These are phyloP conservation scores for Sebastes matsubarae DNA, from an alignment of 2,797 vertebrate genomes.

Conservation along the genomic window DNA sequence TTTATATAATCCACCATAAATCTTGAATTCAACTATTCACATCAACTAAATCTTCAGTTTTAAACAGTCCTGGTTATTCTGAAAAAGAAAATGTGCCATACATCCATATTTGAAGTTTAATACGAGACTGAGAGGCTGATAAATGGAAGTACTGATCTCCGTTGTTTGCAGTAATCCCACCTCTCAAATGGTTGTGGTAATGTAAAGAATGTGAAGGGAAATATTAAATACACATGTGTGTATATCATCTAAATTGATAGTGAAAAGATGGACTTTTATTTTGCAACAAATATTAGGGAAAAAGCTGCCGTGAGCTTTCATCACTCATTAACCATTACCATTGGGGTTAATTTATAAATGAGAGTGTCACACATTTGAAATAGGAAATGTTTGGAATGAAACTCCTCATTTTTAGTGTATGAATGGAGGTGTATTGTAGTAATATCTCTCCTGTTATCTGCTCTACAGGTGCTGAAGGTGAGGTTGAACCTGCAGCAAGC, in stretches of 20 bases:
- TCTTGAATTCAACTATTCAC: not conserved
- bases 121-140: not conserved
- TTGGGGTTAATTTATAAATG: not conserved
- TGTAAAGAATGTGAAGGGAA: not conserved
- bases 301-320: not conserved
- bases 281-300: not conserved
- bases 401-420: not conserved
- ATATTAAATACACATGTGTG: not conserved
- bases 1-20: not conserved
- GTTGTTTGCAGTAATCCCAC: not conserved
- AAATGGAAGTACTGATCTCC: not conserved
- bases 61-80: not conserved
- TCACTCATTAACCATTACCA: not conserved
- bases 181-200: not conserved
- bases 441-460: not conserved
- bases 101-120: not conserved
- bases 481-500: constrained; percentile 80
- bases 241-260: not conserved
- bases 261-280: not conserved
- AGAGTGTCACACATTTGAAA: not conserved
- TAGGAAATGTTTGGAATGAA: not conserved
- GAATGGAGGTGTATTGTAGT: not conserved
- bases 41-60: not conserved
- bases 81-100: too few relatives aligned
- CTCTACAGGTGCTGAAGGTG: constrained; percentile 81